phyloP scores from a whole-genome alignment of 2,888 invertebrate species.

The Spodoptera exigua region DNA sequence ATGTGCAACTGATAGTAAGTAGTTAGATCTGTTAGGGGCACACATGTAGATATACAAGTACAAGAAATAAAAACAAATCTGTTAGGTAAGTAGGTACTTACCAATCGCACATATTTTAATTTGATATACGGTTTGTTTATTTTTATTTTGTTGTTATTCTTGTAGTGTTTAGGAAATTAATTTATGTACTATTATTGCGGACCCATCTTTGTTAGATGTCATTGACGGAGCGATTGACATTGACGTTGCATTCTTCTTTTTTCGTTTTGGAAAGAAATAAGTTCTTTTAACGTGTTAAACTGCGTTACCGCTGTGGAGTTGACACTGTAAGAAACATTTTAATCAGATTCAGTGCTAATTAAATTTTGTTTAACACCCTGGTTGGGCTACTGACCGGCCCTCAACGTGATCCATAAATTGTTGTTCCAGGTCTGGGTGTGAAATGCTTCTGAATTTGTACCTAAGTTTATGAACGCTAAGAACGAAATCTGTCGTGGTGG shows the following conservation, averaged over 20 bases:
- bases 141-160: not conserved
- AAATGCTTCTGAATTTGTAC: too few species aligned
- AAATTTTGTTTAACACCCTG: too few species aligned
- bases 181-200: conserved; percentile 27
- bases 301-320: conserved; percentile 52
- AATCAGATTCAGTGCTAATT: too few species aligned
- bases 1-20: too few species aligned
- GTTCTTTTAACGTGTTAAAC: conserved; percentile 9
- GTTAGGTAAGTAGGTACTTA: conserved; percentile 44
- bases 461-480: too few species aligned
- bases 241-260: conserved; percentile 46
- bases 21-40: too few species aligned
- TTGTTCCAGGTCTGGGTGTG: too few species aligned
- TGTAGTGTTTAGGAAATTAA: not conserved
- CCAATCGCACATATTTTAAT: conserved; percentile 66
- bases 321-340: conserved; percentile 61
- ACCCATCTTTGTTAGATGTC: conserved; percentile 37
- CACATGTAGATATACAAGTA: not conserved
- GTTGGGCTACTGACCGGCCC: too few species aligned
- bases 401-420: too few species aligned
- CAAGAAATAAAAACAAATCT: not conserved
- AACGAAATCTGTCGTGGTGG: too few species aligned
- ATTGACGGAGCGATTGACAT: conserved; percentile 20
- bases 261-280: conserved; percentile 13
- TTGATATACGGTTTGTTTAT: conserved; percentile 5